These are phyloP conservation scores for Smithornis capensis DNA, from an alignment of 2,113 vertebrate species.

Conservation along the genomic window DNA sequence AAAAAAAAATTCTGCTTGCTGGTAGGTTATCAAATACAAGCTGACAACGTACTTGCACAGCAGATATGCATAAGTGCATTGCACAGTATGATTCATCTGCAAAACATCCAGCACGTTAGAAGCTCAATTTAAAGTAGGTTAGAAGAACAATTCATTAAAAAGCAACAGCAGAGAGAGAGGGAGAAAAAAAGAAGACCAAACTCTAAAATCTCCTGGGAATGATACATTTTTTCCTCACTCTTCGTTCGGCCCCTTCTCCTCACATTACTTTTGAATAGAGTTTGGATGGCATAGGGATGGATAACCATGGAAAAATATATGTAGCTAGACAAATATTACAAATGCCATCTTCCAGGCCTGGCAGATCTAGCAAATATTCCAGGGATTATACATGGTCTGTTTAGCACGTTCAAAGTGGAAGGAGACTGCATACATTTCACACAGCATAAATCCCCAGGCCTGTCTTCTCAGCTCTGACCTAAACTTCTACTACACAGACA, in stretches of 20 bases:
- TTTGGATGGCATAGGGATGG: background rate
- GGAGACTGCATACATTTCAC: background rate
- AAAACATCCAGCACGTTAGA: conserved; percentile 38
- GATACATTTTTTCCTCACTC: background rate
- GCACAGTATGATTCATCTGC: conserved; percentile 43
- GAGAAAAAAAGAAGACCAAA: background rate
- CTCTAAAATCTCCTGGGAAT: background rate
- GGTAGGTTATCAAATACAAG: conserved; percentile 33
- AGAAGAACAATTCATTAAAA: conserved; percentile 43
- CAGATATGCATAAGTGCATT: conserved; percentile 43
- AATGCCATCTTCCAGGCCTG: background rate
- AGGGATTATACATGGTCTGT: conserved; percentile 43
- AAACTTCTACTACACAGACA: background rate
- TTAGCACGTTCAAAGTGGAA: conserved; percentile 3
- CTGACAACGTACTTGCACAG: conserved; percentile 44
- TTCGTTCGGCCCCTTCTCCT: background rate
- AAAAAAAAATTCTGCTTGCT: background rate
- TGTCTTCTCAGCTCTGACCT: background rate
- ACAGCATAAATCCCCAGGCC: background rate
- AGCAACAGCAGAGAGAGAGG: background rate
- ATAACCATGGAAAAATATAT: background rate
- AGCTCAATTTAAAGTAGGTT: conserved; percentile 25
- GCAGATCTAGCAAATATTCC: conserved; percentile 25
- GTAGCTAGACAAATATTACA: background rate
- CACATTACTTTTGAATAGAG: background rate